Evolutionary conservation across 2,888 invertebrate species (phyloP), one percentile per base, ranked within the genome.

Genomic region (Beris chalybata): DNA sequence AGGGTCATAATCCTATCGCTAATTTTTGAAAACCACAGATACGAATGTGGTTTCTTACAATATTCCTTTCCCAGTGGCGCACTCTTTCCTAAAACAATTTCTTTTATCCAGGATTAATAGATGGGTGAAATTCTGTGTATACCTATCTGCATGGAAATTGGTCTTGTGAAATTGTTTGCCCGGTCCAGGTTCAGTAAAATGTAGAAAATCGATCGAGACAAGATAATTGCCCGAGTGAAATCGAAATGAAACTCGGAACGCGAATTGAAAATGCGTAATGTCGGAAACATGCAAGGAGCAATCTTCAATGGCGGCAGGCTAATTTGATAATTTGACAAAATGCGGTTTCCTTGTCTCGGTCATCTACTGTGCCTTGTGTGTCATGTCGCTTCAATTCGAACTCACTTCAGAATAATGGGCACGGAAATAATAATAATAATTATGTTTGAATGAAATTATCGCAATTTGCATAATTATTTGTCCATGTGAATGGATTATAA

Each of bases 271-370:
- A 32, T 61, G 61, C 11, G 30, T 53, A 56, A 32, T 32, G 13
- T 61, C 45, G 44, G 54, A 54, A 47, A 54, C 64, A 64, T 54
- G 64, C 64, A 54, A 64, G 54, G 38, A 43, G 15, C 43, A 31
- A 54, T 29, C 43, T 61, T 50, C 54, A 64, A 38, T 53, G 61
- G 52, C 64, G 45, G 44, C 64, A 50, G 30, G 64, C 54, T 64
- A 64, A 64, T 64, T 64, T 64, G 64, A 64, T 64, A 64, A 64
- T 64, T 64, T 64, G 64, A 64, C 53, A 64, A 64, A 64, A 64
- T 64, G 64, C 52, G 64, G 64, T 54, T 64, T 64, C 38, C 38
- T 38, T 38, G 38, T 38, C 38, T 7, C 38, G 38, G 38, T 7
- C 38, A 31, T 59, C 47, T 59, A 30, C 32, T 30, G 31, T 29